Base-by-base conservation (phyloP, 2,797 vertebrate species). In the Varecia variegata region DNA sequence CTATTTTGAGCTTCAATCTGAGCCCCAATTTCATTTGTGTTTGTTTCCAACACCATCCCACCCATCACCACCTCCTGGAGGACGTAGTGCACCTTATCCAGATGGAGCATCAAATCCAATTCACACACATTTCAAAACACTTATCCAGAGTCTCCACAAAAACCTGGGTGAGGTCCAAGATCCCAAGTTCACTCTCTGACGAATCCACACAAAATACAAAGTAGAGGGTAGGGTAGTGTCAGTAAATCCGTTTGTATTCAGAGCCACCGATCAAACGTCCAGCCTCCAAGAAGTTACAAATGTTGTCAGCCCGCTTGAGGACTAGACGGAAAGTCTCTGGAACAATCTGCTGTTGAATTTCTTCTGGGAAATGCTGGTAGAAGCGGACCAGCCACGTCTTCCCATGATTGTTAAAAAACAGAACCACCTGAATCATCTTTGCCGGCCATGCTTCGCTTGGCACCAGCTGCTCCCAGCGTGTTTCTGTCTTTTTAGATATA, bases 401-500 rank as follows among this genome's bases (percentile, higher is more conserved):
- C n/a, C 99, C 99, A 92, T 99, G 99, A 96, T 99, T 99, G 96
- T 99, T 99, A 98, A 99, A 99, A 97, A 99, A 99, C 84, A 99
- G 98, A 95, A 99, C 99, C 2, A 99, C 99, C 98, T 99, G 99
- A 97, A 99, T 99, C 99, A 99, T 99, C 52, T 94, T 97, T 81
- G 71, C 54, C 25, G 0, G 65, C 68, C 45, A 70, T n/a, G 40
- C 20, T 87, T 20, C 47, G 2, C 32, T 54, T 20, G 0, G 23
- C 50, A 45, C 60, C 8, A 0, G 70, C 60, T 0, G 40, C 43
- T 68, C 17, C 45, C 88, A 17, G 68, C 3, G 7, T 68, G n/a
- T 68, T 68, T 68, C 21, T 68, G 67, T 68, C 30, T 62, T 68
- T 68, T 68, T 68, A 67, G 18, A 67, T 9, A 67, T 11, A 14